Percentiles rank a stretch among this genome's conserved stretches.
Conservation (phyloP, 2,797 vertebrate genomes). For the Girardinus metallicus region DNA sequence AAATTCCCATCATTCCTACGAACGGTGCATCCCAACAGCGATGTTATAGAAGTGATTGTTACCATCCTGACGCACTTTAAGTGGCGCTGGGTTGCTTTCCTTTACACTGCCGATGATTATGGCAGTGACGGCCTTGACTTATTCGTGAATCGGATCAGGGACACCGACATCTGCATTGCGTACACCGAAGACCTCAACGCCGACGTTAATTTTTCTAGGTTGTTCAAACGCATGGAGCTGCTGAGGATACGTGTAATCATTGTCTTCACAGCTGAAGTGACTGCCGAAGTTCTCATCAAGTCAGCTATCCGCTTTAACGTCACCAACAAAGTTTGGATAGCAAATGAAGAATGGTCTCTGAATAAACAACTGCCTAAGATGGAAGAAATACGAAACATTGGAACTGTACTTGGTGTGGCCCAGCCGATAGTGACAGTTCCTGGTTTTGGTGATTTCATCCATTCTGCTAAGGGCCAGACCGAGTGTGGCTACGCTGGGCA, state of each 20-base stretch:
- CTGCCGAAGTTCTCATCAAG: constrained; percentile 68
- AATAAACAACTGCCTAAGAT: constrained; percentile 58
- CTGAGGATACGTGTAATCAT: constrained; percentile 71
- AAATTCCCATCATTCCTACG: constrained; percentile 82
- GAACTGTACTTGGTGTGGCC: constrained; percentile 82
- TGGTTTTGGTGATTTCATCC: constrained; percentile 78
- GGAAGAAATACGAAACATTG: constrained; percentile 77
- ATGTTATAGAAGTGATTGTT: constrained; percentile 78
- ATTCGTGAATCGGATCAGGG: constrained; percentile 63
- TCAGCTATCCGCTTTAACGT: constrained; percentile 78
- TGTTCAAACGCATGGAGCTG: constrained; percentile 69
- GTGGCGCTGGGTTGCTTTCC: constrained; percentile 87
- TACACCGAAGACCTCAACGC: constrained; percentile 67
- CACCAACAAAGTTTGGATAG: constrained; percentile 86
- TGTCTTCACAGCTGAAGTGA: constrained; percentile 65
- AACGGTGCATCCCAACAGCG: constrained; percentile 78
- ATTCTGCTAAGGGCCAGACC: constrained; percentile 15
- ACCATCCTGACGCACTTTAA: constrained; percentile 77
- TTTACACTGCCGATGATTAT: constrained; percentile 75
- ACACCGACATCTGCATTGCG: constrained; percentile 77
- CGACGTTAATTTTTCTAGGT: constrained; percentile 23
- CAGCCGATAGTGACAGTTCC: constrained; percentile 61
- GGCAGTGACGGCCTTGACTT: constrained; percentile 67
- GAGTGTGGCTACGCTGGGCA: constrained; percentile 3
- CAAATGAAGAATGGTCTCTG: constrained; percentile 83